Evolutionary conservation across 2,888 invertebrate genomes (phyloP), one percentile per base, ranked within the genome.

Genomic region (Marasmarcha lunaedactyla): DNA sequence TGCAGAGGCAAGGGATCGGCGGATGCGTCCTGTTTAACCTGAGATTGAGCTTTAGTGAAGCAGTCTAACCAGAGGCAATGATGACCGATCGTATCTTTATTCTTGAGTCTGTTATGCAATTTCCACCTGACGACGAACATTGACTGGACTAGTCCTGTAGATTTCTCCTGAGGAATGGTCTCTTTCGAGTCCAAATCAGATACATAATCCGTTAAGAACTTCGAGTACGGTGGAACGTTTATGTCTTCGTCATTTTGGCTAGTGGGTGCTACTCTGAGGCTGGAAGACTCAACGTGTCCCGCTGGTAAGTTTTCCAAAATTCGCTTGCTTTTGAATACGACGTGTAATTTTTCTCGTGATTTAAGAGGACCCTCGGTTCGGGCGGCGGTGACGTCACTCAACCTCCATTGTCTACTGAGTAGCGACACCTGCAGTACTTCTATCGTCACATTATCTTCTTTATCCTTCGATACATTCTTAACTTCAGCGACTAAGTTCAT

Each of bases 401-500:
- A 61, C 34, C 70, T 67, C 91, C 90, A 91, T 45, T 81, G 77
- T 27, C 85, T 69, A 53, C 90, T 89, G 33, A 88, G 66, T 26
- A 90, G 60, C 0, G 87, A 85, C 1, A 87, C 85, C 48, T 88
- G 87, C 15, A 87, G 59, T 13, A 90, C 59, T 46, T 85, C 84
- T 12, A 90, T 72, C 67, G 81, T 43, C 71, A 87, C 49, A 63
- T 86, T 76, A 0, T 86, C 84, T 54, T 87, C 86, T 53, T 89
- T 89, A 10, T 86, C 77, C 51, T 87, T 85, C 61, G 89, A 89
- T 27, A 88, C 77, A 66, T 93, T 93, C 52, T 89, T 90, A 0
- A 90, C 76, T 55, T 88, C 89, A 2, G 92, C 69, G 26, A 89
- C 87, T 9, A 93, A 58, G 36, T 88, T 88, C 57, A 93, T 71